These are phyloP conservation scores for Mirounga angustirostris DNA, from an alignment of 2,113 vertebrate species.

Conservation along the genomic window DNA sequence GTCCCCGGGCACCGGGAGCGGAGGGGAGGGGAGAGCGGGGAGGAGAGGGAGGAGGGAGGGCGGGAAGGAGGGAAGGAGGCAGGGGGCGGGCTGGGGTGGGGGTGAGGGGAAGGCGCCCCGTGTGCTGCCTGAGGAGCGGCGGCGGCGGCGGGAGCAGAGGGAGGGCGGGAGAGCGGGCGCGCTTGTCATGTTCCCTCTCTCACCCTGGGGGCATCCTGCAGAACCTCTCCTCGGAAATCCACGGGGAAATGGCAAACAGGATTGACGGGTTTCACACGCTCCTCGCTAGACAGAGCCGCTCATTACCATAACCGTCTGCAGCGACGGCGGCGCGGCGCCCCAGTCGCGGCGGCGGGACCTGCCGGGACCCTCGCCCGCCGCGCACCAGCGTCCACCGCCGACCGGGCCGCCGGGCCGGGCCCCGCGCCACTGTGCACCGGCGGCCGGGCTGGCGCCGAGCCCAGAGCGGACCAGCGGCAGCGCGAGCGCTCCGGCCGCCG, in stretches of 20 bases:
- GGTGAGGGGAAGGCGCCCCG: slow-evolving; percentile 73
- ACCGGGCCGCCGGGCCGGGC: slow-evolving; percentile 59
- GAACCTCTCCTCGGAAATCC: slow-evolving; percentile 76
- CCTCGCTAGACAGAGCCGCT: slow-evolving; percentile 80
- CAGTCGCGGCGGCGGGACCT: slow-evolving; percentile 74
- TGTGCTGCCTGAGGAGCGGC: slow-evolving; percentile 66
- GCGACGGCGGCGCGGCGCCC: slow-evolving; percentile 70
- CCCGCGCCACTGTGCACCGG: slow-evolving; percentile 18
- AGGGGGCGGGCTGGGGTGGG: slow-evolving; percentile 72
- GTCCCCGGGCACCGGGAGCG: slow-evolving; percentile 75
- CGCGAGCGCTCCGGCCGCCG: slow-evolving; percentile 67
- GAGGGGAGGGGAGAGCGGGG: neutral
- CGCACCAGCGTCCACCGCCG: slow-evolving; percentile 46
- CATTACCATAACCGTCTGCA: slow-evolving; percentile 80
- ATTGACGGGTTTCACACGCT: slow-evolving; percentile 82
- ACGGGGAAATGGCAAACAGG: slow-evolving; percentile 85
- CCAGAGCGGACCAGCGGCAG: slow-evolving; percentile 66
- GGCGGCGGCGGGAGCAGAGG: slow-evolving; percentile 62
- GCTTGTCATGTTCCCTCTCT: slow-evolving; percentile 80
- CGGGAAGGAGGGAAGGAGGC: slow-evolving; percentile 49
- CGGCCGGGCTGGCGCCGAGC: slow-evolving; percentile 64
- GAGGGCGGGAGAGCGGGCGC: slow-evolving; percentile 65
- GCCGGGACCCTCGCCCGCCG: slow-evolving; percentile 69
- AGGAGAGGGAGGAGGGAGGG: neutral
- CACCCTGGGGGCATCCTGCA: slow-evolving; percentile 83